phyloP scores from a whole-genome alignment of 92 coral and sea anemone species.

The Pocillopora meandrina region DNA sequence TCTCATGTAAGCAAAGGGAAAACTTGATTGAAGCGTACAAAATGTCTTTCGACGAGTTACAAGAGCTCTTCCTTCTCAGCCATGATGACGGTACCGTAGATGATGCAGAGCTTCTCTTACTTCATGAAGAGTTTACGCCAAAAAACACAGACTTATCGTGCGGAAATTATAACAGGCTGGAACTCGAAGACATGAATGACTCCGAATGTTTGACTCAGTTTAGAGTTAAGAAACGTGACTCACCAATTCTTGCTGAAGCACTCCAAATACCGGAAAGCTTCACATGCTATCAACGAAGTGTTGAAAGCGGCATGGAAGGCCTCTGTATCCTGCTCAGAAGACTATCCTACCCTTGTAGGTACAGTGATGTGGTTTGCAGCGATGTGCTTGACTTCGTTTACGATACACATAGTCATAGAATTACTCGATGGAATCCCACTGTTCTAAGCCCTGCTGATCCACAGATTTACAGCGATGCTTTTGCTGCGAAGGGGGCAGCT shows the following conservation, averaged over 20 bases:
- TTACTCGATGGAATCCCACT: conserved; percentile 21
- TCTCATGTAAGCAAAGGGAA: background rate
- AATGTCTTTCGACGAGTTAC: conserved; percentile 42
- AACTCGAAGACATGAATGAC: background rate
- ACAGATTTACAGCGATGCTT: conserved; percentile 12
- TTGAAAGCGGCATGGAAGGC: background rate
- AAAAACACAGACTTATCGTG: background rate
- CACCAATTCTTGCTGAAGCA: background rate
- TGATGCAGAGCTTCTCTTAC: conserved; percentile 34
- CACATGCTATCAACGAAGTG: conserved; percentile 20
- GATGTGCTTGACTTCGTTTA: conserved; percentile 29
- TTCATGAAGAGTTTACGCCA: background rate
- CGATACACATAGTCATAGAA: conserved; percentile 36
- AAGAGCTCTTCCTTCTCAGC: conserved; percentile 33
- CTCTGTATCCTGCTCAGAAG: background rate
- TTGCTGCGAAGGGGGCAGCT: conserved; percentile 27
- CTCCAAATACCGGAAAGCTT: conserved; percentile 9
- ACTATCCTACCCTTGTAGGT: conserved; percentile 27
- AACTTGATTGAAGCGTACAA: conserved; percentile 32
- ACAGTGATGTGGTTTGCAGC: conserved; percentile 14
- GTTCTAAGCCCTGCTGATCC: conserved; percentile 10
- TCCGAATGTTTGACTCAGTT: background rate
- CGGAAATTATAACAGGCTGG: background rate
- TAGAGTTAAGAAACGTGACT: background rate
- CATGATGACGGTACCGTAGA: conserved; percentile 23